Evolutionary conservation across 2,888 invertebrate genomes (phyloP).

Genomic region (Resseliella maxima): DNA sequence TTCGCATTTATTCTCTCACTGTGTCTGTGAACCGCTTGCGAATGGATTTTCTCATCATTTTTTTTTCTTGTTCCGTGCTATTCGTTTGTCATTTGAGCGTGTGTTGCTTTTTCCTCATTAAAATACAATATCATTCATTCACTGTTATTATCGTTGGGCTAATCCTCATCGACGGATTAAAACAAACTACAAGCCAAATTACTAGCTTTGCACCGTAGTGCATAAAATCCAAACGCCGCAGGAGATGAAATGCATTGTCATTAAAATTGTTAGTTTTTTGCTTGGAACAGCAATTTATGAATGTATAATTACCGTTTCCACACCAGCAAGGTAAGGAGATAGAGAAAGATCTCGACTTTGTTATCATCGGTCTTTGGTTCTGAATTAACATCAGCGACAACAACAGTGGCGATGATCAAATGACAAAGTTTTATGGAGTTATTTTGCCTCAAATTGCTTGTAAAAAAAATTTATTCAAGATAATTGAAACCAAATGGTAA

Average conservation of each 20-base stretch:
- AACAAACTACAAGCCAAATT: background rate
- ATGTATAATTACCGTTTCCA: slow-evolving; percentile 33
- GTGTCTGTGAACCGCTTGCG: background rate
- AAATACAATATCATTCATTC: slow-evolving; percentile 17
- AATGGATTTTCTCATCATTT: slow-evolving; percentile 14
- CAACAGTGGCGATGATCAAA: background rate
- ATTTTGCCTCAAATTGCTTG: background rate
- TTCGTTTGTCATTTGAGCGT: slow-evolving; percentile 37
- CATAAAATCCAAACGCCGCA: background rate
- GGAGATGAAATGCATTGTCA: background rate
- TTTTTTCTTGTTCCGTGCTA: background rate
- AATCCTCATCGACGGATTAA: background rate
- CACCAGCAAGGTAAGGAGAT: slow-evolving; percentile 1
- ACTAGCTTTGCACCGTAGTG: background rate
- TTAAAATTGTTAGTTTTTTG: slow-evolving; percentile 35
- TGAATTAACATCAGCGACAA: background rate
- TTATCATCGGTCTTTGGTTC: background rate
- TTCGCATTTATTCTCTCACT: background rate
- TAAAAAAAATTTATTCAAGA: background rate
- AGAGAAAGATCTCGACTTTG: background rate
- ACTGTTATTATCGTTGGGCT: slow-evolving; percentile 5
- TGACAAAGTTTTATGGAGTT: slow-evolving; percentile 44
- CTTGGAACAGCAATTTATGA: slow-evolving; percentile 34
- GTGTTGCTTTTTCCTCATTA: slow-evolving; percentile 33
- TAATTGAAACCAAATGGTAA: no score